Evolutionary conservation across 2,797 vertebrate species (phyloP).

Genomic region (Sylvia borin): DNA sequence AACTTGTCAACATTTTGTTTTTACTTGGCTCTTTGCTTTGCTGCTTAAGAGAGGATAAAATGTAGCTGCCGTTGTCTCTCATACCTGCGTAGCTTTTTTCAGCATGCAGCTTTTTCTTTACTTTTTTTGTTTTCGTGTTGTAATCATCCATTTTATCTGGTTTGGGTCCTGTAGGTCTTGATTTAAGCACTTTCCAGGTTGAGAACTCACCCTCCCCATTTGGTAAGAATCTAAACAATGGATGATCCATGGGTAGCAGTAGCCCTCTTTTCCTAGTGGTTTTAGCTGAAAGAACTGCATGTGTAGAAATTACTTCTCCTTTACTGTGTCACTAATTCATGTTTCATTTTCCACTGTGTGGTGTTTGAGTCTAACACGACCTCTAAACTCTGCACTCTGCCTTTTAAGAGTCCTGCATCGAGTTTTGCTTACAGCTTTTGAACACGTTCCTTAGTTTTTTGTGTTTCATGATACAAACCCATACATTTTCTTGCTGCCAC

Average conservation of each 20-base stretch:
- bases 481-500: conserved; percentile 42
- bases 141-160: conserved; percentile 96
- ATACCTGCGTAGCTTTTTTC: conserved; percentile 58
- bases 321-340: conserved; percentile 63
- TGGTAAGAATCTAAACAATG: conserved; percentile 92
- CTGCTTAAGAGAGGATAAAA: conserved; percentile 43
- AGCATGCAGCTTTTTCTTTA: conserved; percentile 69
- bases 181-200: conserved; percentile 99
- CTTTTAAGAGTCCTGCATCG: background rate
- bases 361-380: conserved; percentile 21
- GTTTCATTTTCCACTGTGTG: conserved; percentile 37
- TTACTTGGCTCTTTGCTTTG: conserved; percentile 50
- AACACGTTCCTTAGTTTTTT: conserved; percentile 25
- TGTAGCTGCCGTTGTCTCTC: conserved; percentile 57
- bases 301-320: conserved; percentile 54
- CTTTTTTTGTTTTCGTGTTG: conserved; percentile 77
- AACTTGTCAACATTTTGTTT: conserved; percentile 19
- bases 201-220: conserved; percentile 96
- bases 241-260: conserved; percentile 84
- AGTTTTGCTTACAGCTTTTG: conserved; percentile 20
- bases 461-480: conserved; percentile 40
- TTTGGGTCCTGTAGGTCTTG: conserved; percentile 99
- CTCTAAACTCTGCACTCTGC: conserved; percentile 2
- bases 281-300: conserved; percentile 72
- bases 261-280: conserved; percentile 74